phyloP scores from a whole-genome alignment of 2,797 vertebrate species.

The Rhinoraja longicauda region DNA sequence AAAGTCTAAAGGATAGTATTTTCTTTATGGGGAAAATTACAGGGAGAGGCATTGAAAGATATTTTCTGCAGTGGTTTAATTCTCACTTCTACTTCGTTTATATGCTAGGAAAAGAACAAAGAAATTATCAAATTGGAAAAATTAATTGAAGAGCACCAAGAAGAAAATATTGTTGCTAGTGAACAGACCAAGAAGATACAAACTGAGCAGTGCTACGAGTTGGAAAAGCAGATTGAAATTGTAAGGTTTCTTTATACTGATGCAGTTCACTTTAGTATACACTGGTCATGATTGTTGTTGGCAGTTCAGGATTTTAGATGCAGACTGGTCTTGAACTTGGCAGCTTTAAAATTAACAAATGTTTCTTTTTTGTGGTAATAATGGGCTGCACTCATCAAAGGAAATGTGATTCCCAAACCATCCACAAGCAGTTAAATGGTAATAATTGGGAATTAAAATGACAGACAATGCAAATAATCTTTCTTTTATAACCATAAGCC shows the following conservation, averaged over 20 bases:
- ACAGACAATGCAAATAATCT: background rate
- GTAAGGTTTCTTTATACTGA: constrained; percentile 56
- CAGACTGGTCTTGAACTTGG: background rate
- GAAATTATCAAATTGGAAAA: constrained; percentile 64
- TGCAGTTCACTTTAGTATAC: background rate
- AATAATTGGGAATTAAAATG: background rate
- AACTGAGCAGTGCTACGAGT: constrained; percentile 64
- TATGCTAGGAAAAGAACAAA: constrained; percentile 63
- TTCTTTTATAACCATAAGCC: background rate
- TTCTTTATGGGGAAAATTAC: background rate
- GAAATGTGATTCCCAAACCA: background rate
- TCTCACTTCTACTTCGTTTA: background rate
- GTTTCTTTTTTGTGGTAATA: background rate
- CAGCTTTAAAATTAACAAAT: background rate
- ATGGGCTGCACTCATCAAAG: background rate
- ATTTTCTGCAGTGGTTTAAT: background rate
- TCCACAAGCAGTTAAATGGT: background rate
- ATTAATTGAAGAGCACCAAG: constrained; percentile 62
- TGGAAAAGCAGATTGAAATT: constrained; percentile 68
- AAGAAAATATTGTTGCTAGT: constrained; percentile 65
- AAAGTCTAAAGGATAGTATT: background rate
- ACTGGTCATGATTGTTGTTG: background rate
- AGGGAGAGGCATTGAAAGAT: background rate
- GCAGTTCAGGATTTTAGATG: background rate
- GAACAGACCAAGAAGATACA: constrained; percentile 65